Evolutionary conservation across 2,797 vertebrate genomes (phyloP), one percentile per base, ranked within the genome.

Genomic region (Okamejei kenojei): DNA sequence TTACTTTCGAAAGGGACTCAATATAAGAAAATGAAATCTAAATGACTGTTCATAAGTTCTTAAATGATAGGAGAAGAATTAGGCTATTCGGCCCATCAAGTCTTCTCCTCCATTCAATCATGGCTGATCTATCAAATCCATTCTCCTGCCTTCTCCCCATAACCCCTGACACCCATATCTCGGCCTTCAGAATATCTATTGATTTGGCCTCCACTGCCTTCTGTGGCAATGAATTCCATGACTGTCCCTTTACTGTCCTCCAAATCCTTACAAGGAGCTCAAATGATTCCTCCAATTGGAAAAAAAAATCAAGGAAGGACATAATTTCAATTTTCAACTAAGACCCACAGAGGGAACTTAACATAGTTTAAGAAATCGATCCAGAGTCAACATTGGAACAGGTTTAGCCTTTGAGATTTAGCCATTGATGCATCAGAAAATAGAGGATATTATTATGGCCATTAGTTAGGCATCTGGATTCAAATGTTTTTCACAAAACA

Each of bases 1-100:
- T 88, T 88, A 76, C 68, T 92, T 92, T 74, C 54, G 68, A 91
- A 91, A 54, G 90, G 29, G 90, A 45, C 71, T 91, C 90, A 74
- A 76, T 74, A 92, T 73, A 7, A 92, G 90, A 76, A 92, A 92
- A 73, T 92, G 71, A 54, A 73, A 92, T 71, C 71, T 29, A 45
- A 76, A 92, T 6, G 68, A 92, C 45, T 76, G 26, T 76, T 2
- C 45, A 45, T 45, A 45, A 45, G 45, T 45, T 45, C 45, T 45
- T 45, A 45, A 45, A 45, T 45, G 45, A 45, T 0, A 3, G 45
- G 45, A 45, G 45, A 1, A 45, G 45, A 45, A 45, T 45, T 4
- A 45, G 45, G 2, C 45, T 45, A 45, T 45, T 45, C 45, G 45
- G 45, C 45, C 45, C 45, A 45, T 45, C 45, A 45, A 45, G 45